phyloP scores from a whole-genome alignment of 2,113 vertebrate genomes.

The Trematocara marginatum region DNA sequence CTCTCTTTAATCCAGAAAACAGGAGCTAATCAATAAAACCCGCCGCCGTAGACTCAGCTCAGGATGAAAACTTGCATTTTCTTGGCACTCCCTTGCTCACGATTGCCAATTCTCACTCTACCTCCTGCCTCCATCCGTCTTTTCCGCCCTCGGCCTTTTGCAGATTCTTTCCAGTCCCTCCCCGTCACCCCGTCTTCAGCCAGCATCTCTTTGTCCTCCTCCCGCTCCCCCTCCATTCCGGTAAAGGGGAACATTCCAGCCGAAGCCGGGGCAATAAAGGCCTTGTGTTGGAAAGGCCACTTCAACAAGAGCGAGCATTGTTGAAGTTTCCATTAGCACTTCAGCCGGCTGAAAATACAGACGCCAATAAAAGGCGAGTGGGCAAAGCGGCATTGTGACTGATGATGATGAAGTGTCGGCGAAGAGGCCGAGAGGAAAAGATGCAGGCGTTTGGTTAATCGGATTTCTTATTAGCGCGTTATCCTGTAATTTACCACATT shows the following conservation, averaged over 20 bases:
- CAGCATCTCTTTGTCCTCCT: neutral
- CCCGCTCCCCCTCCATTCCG: slow-evolving; percentile 18
- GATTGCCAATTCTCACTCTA: neutral
- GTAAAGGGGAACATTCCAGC: slow-evolving; percentile 36
- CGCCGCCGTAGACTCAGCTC: neutral
- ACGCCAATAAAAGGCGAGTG: slow-evolving; percentile 8
- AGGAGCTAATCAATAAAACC: neutral
- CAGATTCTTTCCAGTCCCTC: slow-evolving; percentile 6
- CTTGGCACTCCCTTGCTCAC: neutral
- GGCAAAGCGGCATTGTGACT: neutral
- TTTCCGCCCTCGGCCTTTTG: neutral
- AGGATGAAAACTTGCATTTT: neutral
- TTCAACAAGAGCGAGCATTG: slow-evolving; percentile 34
- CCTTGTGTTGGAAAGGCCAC: slow-evolving; percentile 50
- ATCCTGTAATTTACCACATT: neutral
- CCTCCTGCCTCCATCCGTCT: neutral
- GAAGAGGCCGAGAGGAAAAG: neutral
- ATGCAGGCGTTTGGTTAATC: neutral
- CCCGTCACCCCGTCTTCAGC: neutral
- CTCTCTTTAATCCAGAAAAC: neutral
- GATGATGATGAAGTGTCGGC: neutral
- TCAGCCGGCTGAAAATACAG: neutral
- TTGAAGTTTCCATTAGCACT: slow-evolving; percentile 16
- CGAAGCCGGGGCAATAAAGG: slow-evolving; percentile 26
- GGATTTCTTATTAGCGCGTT: neutral